Percentiles rank a stretch among this genome's conserved stretches.
Conservation (phyloP, 2,797 vertebrate genomes). For the Enteromius anoplus region DNA sequence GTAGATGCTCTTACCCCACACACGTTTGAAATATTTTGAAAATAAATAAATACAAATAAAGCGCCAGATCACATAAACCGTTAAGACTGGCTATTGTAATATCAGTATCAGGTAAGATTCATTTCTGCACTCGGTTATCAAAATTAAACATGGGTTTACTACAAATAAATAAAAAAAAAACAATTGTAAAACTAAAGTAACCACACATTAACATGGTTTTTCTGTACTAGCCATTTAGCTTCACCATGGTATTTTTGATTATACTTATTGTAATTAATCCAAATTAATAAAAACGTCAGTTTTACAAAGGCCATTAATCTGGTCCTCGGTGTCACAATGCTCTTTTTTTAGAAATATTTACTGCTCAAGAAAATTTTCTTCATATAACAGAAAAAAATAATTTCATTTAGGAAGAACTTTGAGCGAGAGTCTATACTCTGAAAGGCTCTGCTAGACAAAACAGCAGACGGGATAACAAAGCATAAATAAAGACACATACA, state of each 20-base stretch:
- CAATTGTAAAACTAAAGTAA: too few relatives aligned
- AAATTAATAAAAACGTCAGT: neutral
- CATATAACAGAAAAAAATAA: neutral
- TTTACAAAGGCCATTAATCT: neutral
- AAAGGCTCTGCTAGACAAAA: neutral
- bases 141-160: neutral
- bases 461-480: neutral
- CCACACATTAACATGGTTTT: neutral
- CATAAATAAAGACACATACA: conserved; percentile 13
- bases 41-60: too few relatives aligned
- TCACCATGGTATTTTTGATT: neutral
- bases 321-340: neutral
- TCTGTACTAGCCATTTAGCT: neutral
- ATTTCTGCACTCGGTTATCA: too few relatives aligned
- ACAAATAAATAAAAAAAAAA: neutral
- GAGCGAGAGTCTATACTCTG: neutral
- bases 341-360: neutral
- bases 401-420: neutral
- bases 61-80: neutral
- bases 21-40: too few relatives aligned
- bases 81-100: too few relatives aligned
- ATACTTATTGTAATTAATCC: too few relatives aligned
- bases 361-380: neutral
- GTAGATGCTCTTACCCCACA: too few relatives aligned
- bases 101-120: too few relatives aligned